Evolutionary conservation across 2,113 vertebrate species (phyloP), one percentile per base, ranked within the genome.

Genomic region (Plectropomus leopardus): DNA sequence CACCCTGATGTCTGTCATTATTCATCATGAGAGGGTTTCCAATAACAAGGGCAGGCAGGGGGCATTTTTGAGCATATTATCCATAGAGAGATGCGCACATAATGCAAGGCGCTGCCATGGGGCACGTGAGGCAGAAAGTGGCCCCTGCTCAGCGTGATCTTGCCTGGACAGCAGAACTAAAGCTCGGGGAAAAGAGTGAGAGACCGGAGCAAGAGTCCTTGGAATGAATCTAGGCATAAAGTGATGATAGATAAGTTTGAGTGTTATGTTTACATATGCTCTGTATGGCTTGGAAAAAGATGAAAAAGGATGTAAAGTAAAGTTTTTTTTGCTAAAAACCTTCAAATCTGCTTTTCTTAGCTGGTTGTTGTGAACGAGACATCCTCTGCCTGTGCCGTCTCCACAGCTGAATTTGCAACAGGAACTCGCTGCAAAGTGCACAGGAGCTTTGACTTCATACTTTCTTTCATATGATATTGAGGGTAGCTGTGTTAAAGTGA

Each of bases 1-100:
- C 94, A 92, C 91, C 83, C 89, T 88, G 89, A 94, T 91, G 92
- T 88, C 92, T 87, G 90, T 93, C 94, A 95, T 96, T 93, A 95
- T 93, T 96, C 94, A 96, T 91, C 50, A 57, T 86, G 84, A 93
- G 91, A 89, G 80, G 88, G 82, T 93, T 92, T 94, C 90, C 86
- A 92, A 94, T 91, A 93, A 94, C 94, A 95, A 95, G 94, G 95
- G 89, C 94, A 89, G 78, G 78, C 87, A 93, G 92, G 91, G 93
- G 94, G 92, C 91, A 88, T 88, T 87, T 87, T 91, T 90, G 80
- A 91, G 86, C 76, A 79, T 84, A 88, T 89, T 89, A 90, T 92
- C 90, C 82, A 81, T 76, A 42, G 80, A 86, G 77, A 84, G 83
- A 89, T 85, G 84, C 72, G 76, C 85, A 78, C 84, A 88, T 91